Percentiles rank a stretch among this genome's conserved stretches.
Evolutionary conservation across 2,888 invertebrate species (phyloP).

Genomic region (Lasioglossum leucozonium): DNA sequence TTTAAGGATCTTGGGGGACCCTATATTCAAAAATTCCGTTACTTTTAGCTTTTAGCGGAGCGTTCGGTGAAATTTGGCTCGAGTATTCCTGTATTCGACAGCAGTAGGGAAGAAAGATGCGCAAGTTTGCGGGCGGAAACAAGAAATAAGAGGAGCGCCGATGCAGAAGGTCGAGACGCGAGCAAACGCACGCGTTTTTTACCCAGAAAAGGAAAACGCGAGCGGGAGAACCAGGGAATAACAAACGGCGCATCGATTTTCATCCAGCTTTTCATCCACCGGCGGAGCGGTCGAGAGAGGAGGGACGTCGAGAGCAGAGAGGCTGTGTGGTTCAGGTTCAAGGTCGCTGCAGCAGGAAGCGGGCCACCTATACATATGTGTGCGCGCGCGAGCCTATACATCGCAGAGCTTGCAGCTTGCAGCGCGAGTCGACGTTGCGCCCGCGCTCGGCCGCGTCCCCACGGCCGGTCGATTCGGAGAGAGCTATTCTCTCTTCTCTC

Average conservation of each 20-base stretch:
- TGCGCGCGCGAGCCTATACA: conserved; percentile 32
- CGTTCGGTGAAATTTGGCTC: background rate
- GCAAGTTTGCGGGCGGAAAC: background rate
- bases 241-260: conserved; percentile 64
- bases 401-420: background rate
- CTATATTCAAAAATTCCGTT: background rate
- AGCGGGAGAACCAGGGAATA: conserved; percentile 17
- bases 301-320: conserved; percentile 13
- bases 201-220: background rate
- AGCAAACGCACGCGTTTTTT: background rate
- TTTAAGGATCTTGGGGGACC: background rate
- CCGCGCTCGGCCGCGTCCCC: background rate
- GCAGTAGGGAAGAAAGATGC: background rate
- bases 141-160: background rate
- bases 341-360: conserved; percentile 70
- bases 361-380: background rate
- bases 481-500: conserved; percentile 12
- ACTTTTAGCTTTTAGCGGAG: background rate
- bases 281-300: conserved; percentile 47
- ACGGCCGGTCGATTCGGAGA: conserved; percentile 60
- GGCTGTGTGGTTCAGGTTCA: conserved; percentile 70
- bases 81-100: background rate
- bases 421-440: conserved; percentile 10
- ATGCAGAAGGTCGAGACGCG: background rate
- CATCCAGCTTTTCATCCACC: conserved; percentile 38